These are phyloP conservation scores for Monarcha castaneiventris DNA, from an alignment of 2,113 vertebrate species.

Conservation along the genomic window DNA sequence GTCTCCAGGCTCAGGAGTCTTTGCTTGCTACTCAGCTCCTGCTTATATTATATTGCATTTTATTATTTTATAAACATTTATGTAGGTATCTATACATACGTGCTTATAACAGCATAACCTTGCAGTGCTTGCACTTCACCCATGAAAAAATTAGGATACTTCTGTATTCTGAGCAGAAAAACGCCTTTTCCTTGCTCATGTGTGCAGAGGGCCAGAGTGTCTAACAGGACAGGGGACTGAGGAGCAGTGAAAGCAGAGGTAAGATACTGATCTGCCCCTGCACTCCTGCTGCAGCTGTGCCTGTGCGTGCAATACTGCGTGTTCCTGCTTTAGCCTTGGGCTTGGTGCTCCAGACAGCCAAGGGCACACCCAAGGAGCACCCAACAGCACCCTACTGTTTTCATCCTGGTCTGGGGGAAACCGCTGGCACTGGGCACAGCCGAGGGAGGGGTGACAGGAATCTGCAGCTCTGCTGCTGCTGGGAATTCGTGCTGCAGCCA, in stretches of 20 bases:
- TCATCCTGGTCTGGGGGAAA: background rate
- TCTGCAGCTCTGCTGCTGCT: background rate
- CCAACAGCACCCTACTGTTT: background rate
- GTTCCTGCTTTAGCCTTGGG: background rate
- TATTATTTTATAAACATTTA: background rate
- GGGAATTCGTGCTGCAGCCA: background rate
- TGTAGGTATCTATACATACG: background rate
- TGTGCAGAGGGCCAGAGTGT: background rate
- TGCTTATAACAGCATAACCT: background rate
- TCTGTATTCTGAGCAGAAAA: background rate
- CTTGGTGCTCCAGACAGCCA: background rate
- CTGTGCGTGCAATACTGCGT: accelerated
- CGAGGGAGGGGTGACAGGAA: background rate
- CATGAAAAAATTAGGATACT: background rate
- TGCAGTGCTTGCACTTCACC: background rate
- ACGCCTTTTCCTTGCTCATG: background rate
- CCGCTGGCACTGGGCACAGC: accelerated
- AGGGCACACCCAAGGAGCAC: accelerated
- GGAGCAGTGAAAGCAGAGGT: background rate
- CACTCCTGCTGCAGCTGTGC: background rate
- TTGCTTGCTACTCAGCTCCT: background rate
- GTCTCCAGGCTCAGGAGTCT: background rate
- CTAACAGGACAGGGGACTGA: background rate
- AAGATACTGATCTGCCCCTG: background rate
- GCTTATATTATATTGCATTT: background rate